Conservation (phyloP, 2,113 vertebrate species). For the Ptychochromis oligacanthus region DNA sequence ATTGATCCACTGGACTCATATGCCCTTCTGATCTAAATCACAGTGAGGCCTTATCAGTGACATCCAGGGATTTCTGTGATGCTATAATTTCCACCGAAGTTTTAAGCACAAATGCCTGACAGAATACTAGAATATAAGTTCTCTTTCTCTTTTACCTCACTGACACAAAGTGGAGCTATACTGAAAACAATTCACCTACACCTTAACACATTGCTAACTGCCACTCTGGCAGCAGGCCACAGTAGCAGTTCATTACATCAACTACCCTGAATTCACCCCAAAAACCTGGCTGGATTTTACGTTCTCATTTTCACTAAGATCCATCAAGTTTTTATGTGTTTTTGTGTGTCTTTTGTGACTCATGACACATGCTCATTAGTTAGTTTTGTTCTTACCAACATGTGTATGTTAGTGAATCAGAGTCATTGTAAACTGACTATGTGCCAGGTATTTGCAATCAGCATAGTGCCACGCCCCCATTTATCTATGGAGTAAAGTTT, state of each 20-base stretch:
- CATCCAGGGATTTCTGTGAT: conserved; percentile 70
- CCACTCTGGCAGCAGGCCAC: background rate
- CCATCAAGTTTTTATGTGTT: background rate
- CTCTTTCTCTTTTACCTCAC: background rate
- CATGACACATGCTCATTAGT: background rate
- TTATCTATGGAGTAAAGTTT: background rate
- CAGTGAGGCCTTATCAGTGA: conserved; percentile 75
- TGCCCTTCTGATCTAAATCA: conserved; percentile 77
- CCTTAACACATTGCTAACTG: background rate
- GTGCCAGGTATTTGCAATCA: background rate
- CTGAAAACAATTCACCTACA: background rate
- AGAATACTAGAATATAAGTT: conserved; percentile 36
- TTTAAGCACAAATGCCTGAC: conserved; percentile 28
- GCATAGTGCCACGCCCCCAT: background rate
- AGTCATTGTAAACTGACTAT: too few species aligned
- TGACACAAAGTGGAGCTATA: background rate
- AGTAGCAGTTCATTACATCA: background rate
- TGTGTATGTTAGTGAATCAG: too few species aligned
- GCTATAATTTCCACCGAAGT: conserved; percentile 41
- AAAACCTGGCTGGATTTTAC: background rate
- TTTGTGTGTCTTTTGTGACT: background rate
- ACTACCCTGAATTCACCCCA: background rate
- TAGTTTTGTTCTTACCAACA: background rate
- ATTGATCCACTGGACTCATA: conserved; percentile 74
- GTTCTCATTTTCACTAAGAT: background rate